phyloP scores from a whole-genome alignment of 1,140 invertebrate genomes.

The Dreissena polymorpha region DNA sequence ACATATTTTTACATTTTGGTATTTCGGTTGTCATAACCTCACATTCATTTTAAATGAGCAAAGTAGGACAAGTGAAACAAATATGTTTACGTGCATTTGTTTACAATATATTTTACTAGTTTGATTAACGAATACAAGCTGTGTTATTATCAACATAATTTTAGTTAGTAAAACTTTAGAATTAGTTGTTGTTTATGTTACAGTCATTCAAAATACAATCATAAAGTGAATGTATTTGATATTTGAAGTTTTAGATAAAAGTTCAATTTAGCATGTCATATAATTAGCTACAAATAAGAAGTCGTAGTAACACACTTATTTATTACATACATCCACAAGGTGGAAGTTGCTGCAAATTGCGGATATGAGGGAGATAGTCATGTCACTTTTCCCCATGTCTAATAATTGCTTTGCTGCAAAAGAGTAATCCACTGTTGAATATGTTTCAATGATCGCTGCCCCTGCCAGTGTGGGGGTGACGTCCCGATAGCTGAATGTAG shows the following conservation, averaged over 20 bases:
- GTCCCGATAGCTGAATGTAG: background rate
- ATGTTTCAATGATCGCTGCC: background rate
- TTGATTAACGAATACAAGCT: too few species aligned
- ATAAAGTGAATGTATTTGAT: too few species aligned
- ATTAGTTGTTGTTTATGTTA: background rate
- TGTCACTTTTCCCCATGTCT: conserved; percentile 37
- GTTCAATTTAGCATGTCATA: too few species aligned
- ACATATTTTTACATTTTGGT: background rate
- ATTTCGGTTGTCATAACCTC: too few species aligned
- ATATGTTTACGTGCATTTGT: background rate
- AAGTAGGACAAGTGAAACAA: background rate
- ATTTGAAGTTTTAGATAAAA: too few species aligned
- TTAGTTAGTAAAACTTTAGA: too few species aligned
- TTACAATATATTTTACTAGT: background rate
- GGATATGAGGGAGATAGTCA: conserved; percentile 35
- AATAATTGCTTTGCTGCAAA: background rate
- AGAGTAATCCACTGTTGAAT: conserved; percentile 8
- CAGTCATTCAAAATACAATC: too few species aligned
- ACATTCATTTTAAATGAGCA: too few species aligned
- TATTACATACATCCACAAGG: conserved; percentile 18
- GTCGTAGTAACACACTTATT: background rate
- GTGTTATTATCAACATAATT: too few species aligned
- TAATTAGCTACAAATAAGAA: too few species aligned
- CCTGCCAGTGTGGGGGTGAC: conserved; percentile 19
- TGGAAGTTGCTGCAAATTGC: conserved; percentile 40